A percentile compares a stretch with the other conserved stretches of the same genome.
phyloP scores from a whole-genome alignment of 2,888 invertebrate species.

The Unio delphinus region DNA sequence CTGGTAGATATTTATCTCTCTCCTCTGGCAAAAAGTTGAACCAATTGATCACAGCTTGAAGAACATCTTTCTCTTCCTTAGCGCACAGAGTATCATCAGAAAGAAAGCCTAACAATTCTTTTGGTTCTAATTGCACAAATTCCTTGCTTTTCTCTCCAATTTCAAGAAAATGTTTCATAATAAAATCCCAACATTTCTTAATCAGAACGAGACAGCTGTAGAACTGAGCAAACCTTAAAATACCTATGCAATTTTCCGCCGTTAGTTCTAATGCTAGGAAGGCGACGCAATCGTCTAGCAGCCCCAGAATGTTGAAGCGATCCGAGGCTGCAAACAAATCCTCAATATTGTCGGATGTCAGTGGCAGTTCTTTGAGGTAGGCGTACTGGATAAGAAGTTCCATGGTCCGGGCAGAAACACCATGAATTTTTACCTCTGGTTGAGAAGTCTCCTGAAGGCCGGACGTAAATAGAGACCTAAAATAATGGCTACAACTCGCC shows the following conservation, averaged over 20 bases:
- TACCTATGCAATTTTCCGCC: conserved; percentile 86
- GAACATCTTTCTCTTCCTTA: conserved; percentile 76
- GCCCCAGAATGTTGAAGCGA: conserved; percentile 83
- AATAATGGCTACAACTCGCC: conserved; percentile 88
- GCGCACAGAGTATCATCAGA: conserved; percentile 82
- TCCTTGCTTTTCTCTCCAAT: conserved; percentile 51
- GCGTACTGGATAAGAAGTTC: conserved; percentile 75
- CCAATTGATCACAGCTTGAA: conserved; percentile 53
- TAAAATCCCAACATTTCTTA: conserved; percentile 80
- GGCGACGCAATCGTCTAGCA: conserved; percentile 85
- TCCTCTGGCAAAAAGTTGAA: conserved; percentile 82
- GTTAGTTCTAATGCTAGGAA: conserved; percentile 80
- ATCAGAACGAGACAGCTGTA: conserved; percentile 82
- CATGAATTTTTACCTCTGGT: conserved; percentile 44
- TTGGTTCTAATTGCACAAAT: conserved; percentile 73
- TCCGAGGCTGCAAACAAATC: conserved; percentile 81
- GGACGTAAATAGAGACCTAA: conserved; percentile 89
- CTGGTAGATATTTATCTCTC: conserved; percentile 82
- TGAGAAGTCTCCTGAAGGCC: conserved; percentile 75
- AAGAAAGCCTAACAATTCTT: conserved; percentile 39
- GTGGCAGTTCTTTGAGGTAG: conserved; percentile 80
- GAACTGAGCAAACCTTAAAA: conserved; percentile 86
- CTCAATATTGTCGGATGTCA: conserved; percentile 81
- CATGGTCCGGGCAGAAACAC: conserved; percentile 43
- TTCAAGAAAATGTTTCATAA: conserved; percentile 74